Evolutionary conservation across 2,888 invertebrate genomes (phyloP), one percentile per base, ranked within the genome.

Genomic region (Eutolmus rufibarbis): DNA sequence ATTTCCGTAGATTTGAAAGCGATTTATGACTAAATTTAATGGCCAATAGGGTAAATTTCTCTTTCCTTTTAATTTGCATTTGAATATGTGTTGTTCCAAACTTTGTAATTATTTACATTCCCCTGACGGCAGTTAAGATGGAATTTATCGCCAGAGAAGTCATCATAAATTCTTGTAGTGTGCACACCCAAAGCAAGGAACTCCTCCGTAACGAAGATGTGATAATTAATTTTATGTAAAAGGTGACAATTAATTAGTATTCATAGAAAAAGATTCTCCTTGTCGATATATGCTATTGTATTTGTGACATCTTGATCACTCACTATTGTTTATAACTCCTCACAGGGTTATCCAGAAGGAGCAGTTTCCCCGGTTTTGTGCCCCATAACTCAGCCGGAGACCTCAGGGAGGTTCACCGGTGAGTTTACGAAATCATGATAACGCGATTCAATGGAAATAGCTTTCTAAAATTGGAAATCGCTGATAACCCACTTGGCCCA

Each of bases 301-400:
- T 82, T 82, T 82, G 82, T 82, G 82, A 82, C 82, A 82, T 82
- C 82, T 82, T 82, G 82, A 82, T 82, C 82, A 82, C 40, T 82
- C 9, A 28, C 66, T 40, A 82, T 82, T 82, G 82, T 82, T 82
- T 82, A 82, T 82, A 82, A 82, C 34, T 57, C 19, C 57, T 57
- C 56, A 57, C 34, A 57, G 19, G 28, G 12, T 16, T 82, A 82
- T 23, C 14, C 82, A 28, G 23, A 19, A 37, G 57, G 57, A 57
- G 82, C 37, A 37, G 8, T 57, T 82, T 66, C n/a, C 56, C 19
- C 12, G 37, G 34, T 9, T 31, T 19, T 37, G 82, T 9, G 16
- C 56, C 34, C 37, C 82, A 82, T 82, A 57, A 82, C 34, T 82
- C 66, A 82, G 66, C 66, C 37, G 19, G 23, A 23, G 37, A 37